A percentile compares a stretch with the other conserved stretches of the same genome.
These are phyloP conservation scores for Itoplectis maculator DNA, from an alignment of 2,888 invertebrate species.

Conservation along the genomic window DNA sequence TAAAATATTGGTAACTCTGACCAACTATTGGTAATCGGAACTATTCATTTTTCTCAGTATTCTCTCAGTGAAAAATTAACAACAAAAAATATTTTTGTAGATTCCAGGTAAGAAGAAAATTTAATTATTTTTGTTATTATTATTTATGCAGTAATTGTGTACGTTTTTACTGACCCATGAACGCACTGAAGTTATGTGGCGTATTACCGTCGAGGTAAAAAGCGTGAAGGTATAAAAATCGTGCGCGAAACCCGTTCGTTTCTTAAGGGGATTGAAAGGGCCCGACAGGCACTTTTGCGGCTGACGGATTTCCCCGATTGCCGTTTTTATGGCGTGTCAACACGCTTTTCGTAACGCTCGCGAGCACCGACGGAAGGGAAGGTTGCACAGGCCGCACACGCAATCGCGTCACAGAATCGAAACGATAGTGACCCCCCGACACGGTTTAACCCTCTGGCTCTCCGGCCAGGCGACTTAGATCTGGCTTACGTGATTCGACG, in stretches of 20 bases:
- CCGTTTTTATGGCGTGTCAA: constrained; percentile 84
- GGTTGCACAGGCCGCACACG: constrained; percentile 71
- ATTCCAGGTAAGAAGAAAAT: not conserved
- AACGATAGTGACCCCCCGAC: constrained; percentile 68
- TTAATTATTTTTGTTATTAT: not conserved
- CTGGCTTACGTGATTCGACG: constrained; percentile 61
- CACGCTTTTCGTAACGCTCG: constrained; percentile 78
- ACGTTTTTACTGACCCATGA: constrained; percentile 41
- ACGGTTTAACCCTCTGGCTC: constrained; percentile 61
- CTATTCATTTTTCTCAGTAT: too few species aligned
- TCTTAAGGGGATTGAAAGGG: constrained; percentile 72
- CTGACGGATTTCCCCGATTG: constrained; percentile 82
- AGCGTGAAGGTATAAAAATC: constrained; percentile 35
- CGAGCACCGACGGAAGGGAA: constrained; percentile 68
- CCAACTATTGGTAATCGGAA: too few species aligned
- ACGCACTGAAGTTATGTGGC: constrained; percentile 26
- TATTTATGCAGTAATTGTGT: not conserved
- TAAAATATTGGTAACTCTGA: too few species aligned
- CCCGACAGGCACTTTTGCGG: constrained; percentile 78
- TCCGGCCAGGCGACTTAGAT: constrained; percentile 48
- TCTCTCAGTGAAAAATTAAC: too few species aligned
- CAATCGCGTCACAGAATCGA: constrained; percentile 75
- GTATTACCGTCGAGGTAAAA: constrained; percentile 39
- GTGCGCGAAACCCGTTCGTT: constrained; percentile 65
- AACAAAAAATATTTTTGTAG: too few species aligned